phyloP scores from a whole-genome alignment of 2,113 vertebrate genomes.

The Epinephelus lanceolatus region DNA sequence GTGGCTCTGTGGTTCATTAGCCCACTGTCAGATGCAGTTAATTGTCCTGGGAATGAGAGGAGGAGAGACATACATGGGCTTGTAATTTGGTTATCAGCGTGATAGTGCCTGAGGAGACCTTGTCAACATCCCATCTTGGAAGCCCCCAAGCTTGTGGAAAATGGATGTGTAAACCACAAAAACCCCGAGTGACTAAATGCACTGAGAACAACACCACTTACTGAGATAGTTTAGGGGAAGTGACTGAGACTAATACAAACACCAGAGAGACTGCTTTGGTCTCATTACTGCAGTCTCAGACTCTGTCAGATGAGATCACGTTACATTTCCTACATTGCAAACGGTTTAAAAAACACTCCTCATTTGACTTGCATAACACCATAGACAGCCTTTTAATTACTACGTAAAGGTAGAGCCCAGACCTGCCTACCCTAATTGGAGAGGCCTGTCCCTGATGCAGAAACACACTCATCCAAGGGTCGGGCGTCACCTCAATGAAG shows the following conservation, averaged over 20 bases:
- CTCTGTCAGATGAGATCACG: constrained; percentile 7
- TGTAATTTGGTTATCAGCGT: constrained; percentile 73
- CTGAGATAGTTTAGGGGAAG: constrained; percentile 30
- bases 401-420: constrained; percentile 25
- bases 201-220: constrained; percentile 47
- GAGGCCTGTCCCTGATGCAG: constrained; percentile 23
- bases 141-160: constrained; percentile 52
- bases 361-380: constrained; percentile 13
- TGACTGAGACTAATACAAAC: constrained; percentile 37
- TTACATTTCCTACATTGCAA: constrained; percentile 1
- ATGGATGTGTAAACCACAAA: constrained; percentile 61
- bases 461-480: constrained; percentile 44
- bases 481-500: constrained; percentile 67
- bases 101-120: constrained; percentile 52
- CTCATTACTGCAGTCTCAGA: constrained; percentile 16
- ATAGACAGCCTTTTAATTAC: constrained; percentile 30
- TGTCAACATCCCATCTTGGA: constrained; percentile 51
- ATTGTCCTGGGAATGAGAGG: constrained; percentile 69
- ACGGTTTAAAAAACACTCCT: background rate
- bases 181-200: constrained; percentile 62
- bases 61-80: constrained; percentile 48
- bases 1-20: constrained; percentile 64
- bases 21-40: constrained; percentile 50
- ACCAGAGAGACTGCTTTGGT: background rate
- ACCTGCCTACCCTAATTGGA: constrained; percentile 31